Evolutionary conservation across 64 coral and sea anemone species (phyloP).

Genomic region (Pocillopora damicornis): DNA sequence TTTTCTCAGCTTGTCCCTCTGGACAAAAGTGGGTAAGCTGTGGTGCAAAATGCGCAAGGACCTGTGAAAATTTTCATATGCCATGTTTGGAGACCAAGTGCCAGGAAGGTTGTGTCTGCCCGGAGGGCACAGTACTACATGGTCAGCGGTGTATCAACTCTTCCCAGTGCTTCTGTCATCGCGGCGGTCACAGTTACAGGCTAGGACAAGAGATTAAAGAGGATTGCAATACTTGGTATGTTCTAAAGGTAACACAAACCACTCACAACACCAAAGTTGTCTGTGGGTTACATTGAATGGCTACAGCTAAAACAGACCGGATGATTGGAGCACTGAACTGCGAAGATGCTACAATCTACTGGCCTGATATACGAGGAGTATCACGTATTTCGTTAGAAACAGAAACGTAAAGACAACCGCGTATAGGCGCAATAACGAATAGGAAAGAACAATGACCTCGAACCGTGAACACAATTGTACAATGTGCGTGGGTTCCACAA

Average conservation of each 20-base stretch:
- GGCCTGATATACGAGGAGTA: too few species aligned
- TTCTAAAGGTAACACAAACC: background rate
- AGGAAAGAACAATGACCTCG: too few species aligned
- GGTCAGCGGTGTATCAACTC: constrained; percentile 71
- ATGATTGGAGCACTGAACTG: too few species aligned
- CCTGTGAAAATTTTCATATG: constrained; percentile 72
- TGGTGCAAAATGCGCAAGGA: constrained; percentile 65
- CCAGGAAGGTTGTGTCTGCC: constrained; percentile 72
- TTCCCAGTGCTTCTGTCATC: constrained; percentile 76
- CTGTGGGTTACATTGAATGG: too few species aligned
- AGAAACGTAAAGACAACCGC: too few species aligned
- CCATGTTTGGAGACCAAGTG: constrained; percentile 63
- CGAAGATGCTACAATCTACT: too few species aligned
- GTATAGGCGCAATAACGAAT: too few species aligned
- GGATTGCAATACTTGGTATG: constrained; percentile 83
- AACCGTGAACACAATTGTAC: too few species aligned
- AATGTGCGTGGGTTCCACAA: too few species aligned
- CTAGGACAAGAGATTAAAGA: constrained; percentile 62
- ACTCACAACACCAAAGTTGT: background rate
- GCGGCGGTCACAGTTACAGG: constrained; percentile 54
- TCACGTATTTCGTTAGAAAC: too few species aligned
- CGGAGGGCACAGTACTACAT: constrained; percentile 58
- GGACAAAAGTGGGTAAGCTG: constrained; percentile 63
- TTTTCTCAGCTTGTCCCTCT: constrained; percentile 46
- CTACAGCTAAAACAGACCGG: too few species aligned